A percentile compares a stretch with the other conserved stretches of the same genome.
Conservation (phyloP, 2,797 vertebrate genomes). For the Pseudomugil gertrudae region DNA sequence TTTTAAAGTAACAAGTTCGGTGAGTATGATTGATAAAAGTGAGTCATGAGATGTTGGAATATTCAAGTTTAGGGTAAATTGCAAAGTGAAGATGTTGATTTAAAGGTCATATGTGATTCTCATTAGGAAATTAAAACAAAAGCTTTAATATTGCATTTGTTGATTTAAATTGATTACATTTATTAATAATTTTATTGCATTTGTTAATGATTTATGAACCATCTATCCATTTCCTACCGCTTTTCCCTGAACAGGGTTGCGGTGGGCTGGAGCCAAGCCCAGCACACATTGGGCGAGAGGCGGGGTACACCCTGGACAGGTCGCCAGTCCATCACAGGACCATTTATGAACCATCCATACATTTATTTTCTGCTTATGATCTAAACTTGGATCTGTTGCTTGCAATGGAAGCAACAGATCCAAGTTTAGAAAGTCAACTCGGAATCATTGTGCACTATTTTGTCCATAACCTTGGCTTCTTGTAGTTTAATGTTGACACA, state of each 20-base stretch:
- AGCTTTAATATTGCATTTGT: neutral
- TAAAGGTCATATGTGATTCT: slow-evolving; percentile 1
- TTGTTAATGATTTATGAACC: too few relatives aligned
- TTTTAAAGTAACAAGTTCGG: slow-evolving; percentile 20
- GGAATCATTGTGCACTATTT: neutral
- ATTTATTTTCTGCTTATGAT: too few relatives aligned
- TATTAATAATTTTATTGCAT: too few relatives aligned
- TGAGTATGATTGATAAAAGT: slow-evolving; percentile 33
- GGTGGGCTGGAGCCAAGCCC: too few relatives aligned
- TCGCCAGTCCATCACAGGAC: too few relatives aligned
- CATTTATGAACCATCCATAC: neutral
- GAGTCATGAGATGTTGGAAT: slow-evolving; percentile 23
- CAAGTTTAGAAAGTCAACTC: neutral
- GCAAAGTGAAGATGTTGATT: neutral
- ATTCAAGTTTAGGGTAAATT: slow-evolving; percentile 27
- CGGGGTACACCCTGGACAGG: too few relatives aligned
- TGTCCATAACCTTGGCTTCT: too few relatives aligned
- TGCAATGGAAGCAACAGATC: neutral
- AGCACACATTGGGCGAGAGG: too few relatives aligned
- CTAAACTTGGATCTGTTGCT: too few relatives aligned
- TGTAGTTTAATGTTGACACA: too few relatives aligned
- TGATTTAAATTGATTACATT: neutral
- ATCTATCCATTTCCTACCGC: too few relatives aligned
- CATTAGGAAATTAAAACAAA: neutral
- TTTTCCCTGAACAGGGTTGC: too few relatives aligned